Conservation (phyloP, 2,888 invertebrate genomes). For the Barypeithes pellucidus region DNA sequence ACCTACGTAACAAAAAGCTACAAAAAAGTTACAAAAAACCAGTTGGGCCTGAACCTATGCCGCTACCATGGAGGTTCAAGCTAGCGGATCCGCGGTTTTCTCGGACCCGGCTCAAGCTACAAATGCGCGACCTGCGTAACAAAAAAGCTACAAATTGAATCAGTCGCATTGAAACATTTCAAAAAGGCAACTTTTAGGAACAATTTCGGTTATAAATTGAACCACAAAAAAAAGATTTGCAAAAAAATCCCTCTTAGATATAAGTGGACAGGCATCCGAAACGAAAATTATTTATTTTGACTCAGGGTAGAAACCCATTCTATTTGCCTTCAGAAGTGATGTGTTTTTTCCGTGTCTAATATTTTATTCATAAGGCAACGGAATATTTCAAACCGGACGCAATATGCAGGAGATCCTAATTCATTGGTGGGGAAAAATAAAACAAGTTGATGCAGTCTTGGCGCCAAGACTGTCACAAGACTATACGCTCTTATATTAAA, state of each 20-base stretch:
- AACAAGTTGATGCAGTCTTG: not conserved
- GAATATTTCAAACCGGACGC: slow-evolving; percentile 19
- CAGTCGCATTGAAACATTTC: no score
- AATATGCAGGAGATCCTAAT: slow-evolving; percentile 2
- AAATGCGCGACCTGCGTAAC: no score
- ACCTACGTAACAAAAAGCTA: no score
- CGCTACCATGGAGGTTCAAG: no score
- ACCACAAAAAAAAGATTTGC: not conserved
- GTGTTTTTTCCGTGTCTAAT: slow-evolving; percentile 16
- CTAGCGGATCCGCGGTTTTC: no score
- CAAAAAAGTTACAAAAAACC: no score
- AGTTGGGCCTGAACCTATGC: no score
- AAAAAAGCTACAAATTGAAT: no score
- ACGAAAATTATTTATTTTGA: slow-evolving; percentile 13
- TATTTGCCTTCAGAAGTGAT: slow-evolving; percentile 6
- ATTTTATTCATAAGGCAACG: slow-evolving; percentile 26
- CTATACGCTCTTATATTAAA: no score
- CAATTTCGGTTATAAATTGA: slow-evolving; percentile 8
- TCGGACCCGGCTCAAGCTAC: no score
- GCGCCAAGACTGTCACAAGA: no score
- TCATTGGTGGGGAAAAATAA: not conserved
- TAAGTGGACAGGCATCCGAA: slow-evolving; percentile 6
- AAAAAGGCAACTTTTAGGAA: no score
- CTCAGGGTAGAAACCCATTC: slow-evolving; percentile 6
- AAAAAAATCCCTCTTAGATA: not conserved